Evolutionary conservation across 92 coral and sea anemone species (phyloP).

Genomic region (Montipora capitata): DNA sequence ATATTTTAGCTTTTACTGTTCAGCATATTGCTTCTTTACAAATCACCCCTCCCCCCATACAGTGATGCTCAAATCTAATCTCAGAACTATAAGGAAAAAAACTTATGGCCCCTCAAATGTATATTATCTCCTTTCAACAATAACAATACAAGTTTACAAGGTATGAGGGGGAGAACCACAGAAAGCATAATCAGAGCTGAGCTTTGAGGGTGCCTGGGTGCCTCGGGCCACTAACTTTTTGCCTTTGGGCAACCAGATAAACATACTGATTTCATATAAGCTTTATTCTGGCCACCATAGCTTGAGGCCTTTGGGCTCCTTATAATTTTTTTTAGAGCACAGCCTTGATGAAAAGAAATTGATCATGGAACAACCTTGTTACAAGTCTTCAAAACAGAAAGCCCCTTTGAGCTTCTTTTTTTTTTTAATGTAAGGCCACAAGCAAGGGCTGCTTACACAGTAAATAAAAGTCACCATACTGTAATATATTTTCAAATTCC

Average conservation of each 20-base stretch:
- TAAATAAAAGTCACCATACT: neutral
- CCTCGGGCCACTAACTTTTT: slow-evolving; percentile 7
- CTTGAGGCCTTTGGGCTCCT: slow-evolving; percentile 18
- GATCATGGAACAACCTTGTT: neutral
- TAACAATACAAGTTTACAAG: slow-evolving; percentile 2
- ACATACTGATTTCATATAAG: slow-evolving; percentile 2
- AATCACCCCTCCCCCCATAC: too few relatives aligned
- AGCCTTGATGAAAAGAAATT: neutral
- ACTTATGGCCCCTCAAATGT: too few relatives aligned
- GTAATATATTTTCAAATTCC: neutral
- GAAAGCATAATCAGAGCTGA: slow-evolving; percentile 12
- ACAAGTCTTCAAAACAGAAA: neutral
- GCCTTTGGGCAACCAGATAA: slow-evolving; percentile 20
- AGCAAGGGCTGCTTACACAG: neutral
- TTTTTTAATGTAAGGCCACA: neutral
- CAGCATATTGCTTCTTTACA: too few relatives aligned
- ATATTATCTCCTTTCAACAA: too few relatives aligned
- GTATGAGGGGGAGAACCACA: slow-evolving; percentile 1
- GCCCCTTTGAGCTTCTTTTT: neutral
- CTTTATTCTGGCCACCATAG: slow-evolving; percentile 30
- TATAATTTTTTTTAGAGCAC: slow-evolving; percentile 20
- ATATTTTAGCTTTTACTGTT: too few relatives aligned
- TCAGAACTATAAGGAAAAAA: too few relatives aligned
- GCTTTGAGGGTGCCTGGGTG: slow-evolving; percentile 16
- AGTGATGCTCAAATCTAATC: too few relatives aligned